These are phyloP conservation scores for Globodera ellingtonae DNA, from an alignment of 1,140 invertebrate species.

Conservation along the genomic window DNA sequence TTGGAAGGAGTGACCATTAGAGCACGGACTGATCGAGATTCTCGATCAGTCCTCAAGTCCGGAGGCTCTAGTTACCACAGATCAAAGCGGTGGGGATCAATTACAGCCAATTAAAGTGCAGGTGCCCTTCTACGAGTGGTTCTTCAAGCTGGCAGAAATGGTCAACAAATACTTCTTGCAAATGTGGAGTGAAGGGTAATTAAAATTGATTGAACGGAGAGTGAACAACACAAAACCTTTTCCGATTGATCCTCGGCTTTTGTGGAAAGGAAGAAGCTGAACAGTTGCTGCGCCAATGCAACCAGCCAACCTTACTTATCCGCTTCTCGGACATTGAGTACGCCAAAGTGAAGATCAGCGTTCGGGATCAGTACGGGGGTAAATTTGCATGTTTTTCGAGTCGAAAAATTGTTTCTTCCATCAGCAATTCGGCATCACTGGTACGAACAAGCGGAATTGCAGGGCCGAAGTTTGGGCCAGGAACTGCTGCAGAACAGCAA, in stretches of 20 bases:
- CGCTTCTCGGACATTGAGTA: slow-evolving; percentile 65
- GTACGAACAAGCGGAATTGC: slow-evolving; percentile 61
- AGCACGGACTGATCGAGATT: too few relatives aligned
- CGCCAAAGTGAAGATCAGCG: slow-evolving; percentile 63
- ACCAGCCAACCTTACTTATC: slow-evolving; percentile 56
- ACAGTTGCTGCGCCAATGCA: slow-evolving; percentile 51
- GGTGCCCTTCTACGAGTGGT: slow-evolving; percentile 60
- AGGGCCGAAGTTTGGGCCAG: slow-evolving; percentile 43
- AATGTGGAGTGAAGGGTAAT: slow-evolving; percentile 65
- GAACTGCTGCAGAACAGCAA: slow-evolving; percentile 61
- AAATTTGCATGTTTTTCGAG: slow-evolving; percentile 8
- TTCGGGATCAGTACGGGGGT: slow-evolving; percentile 59
- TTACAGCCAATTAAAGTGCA: neutral
- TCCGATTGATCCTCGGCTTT: slow-evolving; percentile 59
- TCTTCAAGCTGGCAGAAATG: slow-evolving; percentile 64
- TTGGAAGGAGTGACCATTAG: neutral
- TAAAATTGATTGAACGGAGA: neutral
- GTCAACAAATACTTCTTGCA: slow-evolving; percentile 62
- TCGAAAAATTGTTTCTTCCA: slow-evolving; percentile 5
- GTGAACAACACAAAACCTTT: neutral
- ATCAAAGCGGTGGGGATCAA: too few relatives aligned
- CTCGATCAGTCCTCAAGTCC: too few relatives aligned
- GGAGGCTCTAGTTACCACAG: neutral
- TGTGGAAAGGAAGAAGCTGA: slow-evolving; percentile 64
- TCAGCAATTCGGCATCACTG: slow-evolving; percentile 63